Evolutionary conservation across 2,888 invertebrate species (phyloP), one percentile per base, ranked within the genome.

Genomic region (Melanophora roralis): DNA sequence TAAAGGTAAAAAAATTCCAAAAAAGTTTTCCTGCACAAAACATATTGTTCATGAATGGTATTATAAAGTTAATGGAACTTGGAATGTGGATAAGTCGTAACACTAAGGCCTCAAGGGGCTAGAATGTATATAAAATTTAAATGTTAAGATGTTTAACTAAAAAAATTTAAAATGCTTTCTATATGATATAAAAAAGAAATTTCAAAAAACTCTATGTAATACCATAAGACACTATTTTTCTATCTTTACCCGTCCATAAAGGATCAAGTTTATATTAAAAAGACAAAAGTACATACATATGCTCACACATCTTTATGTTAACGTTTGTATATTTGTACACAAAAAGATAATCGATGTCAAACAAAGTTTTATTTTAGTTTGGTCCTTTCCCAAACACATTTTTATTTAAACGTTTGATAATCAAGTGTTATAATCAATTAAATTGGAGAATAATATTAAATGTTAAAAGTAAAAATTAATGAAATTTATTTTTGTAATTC

Each of bases 11-110:
- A 8, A 4, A 6, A 32, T 59, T 59, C 43, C 40, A 43, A 43
- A 59, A 43, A 59, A 59, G 43, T 40, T 40, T 59, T 43, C 6
- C 5, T 27, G 59, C 14, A 5, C 4, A 34, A 16, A 62, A 34
- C 34, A 45, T 32, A 32, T 27, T 62, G 45, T 11, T 62, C 32
- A 23, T 12, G 64, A 4, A 49, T 59, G 9, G 53, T 27, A 40
- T 23, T 40, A 69, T 21, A 38, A 49, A 69, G 36, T 49, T 59
- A 69, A 69, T 69, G 69, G 45, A 49, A 27, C 27, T 69, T 59
- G 49, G 1, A 59, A 40, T 36, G 32, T 32, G 47, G 12, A 19
- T 27, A 59, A 32, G 6, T 0, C 14, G 9, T 14, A 14, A 32
- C 36, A 65, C 11, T 1, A 6, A 65, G 19, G 6, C 23, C n/a